These are phyloP conservation scores for Phrynocephalus forsythii DNA, from an alignment of 2,797 vertebrate species.

Conservation along the genomic window DNA sequence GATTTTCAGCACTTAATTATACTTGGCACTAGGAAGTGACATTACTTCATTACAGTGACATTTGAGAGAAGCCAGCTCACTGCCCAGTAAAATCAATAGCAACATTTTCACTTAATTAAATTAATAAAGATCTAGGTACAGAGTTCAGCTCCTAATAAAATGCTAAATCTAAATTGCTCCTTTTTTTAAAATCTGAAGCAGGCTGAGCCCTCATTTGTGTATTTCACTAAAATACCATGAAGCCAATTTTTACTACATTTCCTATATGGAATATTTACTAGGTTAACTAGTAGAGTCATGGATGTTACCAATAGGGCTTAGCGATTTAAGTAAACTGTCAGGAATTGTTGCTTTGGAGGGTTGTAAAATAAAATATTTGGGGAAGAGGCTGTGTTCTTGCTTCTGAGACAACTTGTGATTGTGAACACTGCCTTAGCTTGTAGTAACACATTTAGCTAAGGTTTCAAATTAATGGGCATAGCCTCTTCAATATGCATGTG, in stretches of 20 bases:
- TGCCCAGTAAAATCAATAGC: not conserved
- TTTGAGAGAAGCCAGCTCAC: not conserved
- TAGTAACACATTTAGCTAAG: conserved; percentile 39
- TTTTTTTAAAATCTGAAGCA: not conserved
- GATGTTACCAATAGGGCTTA: not conserved
- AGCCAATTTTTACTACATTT: not conserved
- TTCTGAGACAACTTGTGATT: not conserved
- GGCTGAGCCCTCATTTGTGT: not conserved
- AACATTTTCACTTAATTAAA: not conserved
- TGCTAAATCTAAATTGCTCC: conserved; percentile 28
- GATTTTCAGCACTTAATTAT: conserved; percentile 16
- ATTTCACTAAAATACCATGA: not conserved
- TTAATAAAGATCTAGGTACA: not conserved
- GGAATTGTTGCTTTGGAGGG: not conserved
- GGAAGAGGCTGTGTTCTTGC: not conserved
- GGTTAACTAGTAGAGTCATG: not conserved
- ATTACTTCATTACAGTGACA: conserved; percentile 8
- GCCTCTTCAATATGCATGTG: conserved; percentile 41
- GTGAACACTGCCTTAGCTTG: not conserved
- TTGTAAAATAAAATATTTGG: conserved; percentile 51
- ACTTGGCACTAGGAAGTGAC: not conserved
- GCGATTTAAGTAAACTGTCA: not conserved
- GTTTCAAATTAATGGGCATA: conserved; percentile 52
- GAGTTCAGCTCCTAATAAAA: not conserved
- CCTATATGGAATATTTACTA: not conserved